Percentiles rank a stretch among this genome's conserved stretches.
Conservation (phyloP, 1,140 invertebrate genomes). For the Saccostrea glomerata region DNA sequence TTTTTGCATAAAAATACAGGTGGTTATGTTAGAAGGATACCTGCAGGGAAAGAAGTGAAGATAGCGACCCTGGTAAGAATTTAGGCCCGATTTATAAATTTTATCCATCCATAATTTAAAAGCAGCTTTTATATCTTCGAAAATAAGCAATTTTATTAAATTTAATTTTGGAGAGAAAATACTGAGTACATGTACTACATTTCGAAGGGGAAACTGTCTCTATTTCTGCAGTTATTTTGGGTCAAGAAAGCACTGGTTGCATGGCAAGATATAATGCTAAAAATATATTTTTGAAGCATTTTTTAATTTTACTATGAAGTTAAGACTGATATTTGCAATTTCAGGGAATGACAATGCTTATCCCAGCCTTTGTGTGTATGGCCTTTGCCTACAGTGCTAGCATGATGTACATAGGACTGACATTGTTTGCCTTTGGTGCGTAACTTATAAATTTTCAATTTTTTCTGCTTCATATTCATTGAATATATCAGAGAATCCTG, state of each 20-base stretch:
- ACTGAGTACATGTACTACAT: too few species aligned
- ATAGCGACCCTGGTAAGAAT: conserved; percentile 84
- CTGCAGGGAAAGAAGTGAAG: conserved; percentile 87
- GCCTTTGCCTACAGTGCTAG: conserved; percentile 84
- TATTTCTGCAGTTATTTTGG: too few species aligned
- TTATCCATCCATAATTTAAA: too few species aligned
- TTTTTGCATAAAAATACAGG: conserved; percentile 76
- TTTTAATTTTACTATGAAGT: not conserved
- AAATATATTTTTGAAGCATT: not conserved
- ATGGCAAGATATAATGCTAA: not conserved
- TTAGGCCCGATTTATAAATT: not conserved
- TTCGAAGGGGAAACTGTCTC: too few species aligned
- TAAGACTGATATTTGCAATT: not conserved
- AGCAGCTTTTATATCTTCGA: too few species aligned
- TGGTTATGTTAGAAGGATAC: conserved; percentile 89
- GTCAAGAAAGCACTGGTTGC: too few species aligned
- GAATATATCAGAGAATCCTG: not conserved
- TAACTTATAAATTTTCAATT: not conserved
- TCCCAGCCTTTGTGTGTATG: conserved; percentile 93
- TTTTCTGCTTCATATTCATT: not conserved
- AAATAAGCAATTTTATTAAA: too few species aligned
- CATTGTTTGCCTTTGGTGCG: conserved; percentile 92
- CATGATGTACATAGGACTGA: conserved; percentile 89
- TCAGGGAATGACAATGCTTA: conserved; percentile 91
- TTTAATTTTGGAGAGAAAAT: too few species aligned